Base-by-base conservation (phyloP, 2,797 vertebrate species). In the Phrynocephalus guinanensis region DNA sequence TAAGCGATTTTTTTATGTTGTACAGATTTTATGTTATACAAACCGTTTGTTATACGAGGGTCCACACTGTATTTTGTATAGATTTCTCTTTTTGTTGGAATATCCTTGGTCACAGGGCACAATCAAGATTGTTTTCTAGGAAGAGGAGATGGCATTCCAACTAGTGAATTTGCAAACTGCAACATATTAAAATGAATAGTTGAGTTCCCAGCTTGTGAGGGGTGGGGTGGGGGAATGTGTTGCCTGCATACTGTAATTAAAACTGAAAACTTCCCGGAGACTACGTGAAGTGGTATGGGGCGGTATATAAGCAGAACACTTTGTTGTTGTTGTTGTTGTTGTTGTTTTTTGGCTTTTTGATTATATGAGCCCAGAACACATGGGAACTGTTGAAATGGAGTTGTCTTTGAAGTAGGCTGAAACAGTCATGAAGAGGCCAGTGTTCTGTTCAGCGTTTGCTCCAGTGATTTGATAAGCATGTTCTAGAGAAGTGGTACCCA, bases 341-440 rank as follows among this genome's bases (percentile, higher is more conserved):
- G 2, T 38, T 38, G 1, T 38, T 38, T n/a, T n/a, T 38, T 38
- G 2, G 38, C 38, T 38, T 38, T 38, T 38, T 38, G 38, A 38
- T 38, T 38, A 38, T 38, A 44, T 44, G 38, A 44, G 38, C 38
- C 38, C 38, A 30, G 56, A 24, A 26, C 82, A 48, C 5, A 5
- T 79, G 76, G 87, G 68, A 84, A 68, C 30, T 79, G 67, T 84
- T 72, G 78, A 78, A 78, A 66, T n/a, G 63, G 44, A 78, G 73
- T 20, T 68, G 73, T n/a, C 48, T 78, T 83, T 87, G 73, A 83
- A 78, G 73, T 71, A 73, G 63, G 77, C 52, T 72, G 77, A 80
- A 80, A 72, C 77, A 71, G 85, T 86, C 85, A 80, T 3, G 44
- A 78, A 28, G 75, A 44, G 68, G 28, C 30, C 48, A 78, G 22